Evolutionary conservation across 2,113 vertebrate genomes (phyloP).

Genomic region (Leptosomus discolor): DNA sequence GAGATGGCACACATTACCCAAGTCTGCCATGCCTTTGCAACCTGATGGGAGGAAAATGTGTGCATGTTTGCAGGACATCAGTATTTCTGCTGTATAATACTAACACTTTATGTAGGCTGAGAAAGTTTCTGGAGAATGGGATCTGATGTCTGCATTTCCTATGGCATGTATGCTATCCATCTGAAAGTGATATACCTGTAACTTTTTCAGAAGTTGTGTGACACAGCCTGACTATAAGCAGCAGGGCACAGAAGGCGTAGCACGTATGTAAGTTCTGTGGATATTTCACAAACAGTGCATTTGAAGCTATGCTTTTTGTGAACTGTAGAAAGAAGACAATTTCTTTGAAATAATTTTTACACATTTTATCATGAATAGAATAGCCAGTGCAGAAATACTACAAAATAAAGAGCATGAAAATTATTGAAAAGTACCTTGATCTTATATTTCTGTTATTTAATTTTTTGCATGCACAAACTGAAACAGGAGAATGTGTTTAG

Average conservation of each 20-base stretch:
- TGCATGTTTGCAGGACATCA: background rate
- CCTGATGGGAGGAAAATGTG: background rate
- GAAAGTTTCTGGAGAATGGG: background rate
- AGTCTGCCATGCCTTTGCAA: background rate
- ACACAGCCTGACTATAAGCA: background rate
- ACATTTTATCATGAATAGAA: background rate
- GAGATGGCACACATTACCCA: background rate
- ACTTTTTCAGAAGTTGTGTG: background rate
- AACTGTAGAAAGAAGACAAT: background rate
- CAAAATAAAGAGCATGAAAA: conserved; percentile 71
- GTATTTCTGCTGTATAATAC: background rate
- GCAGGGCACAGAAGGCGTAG: background rate
- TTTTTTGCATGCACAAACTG: background rate
- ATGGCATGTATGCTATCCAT: background rate
- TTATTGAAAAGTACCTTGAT: background rate
- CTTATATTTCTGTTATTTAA: background rate
- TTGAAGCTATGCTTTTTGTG: background rate
- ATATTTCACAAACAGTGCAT: background rate
- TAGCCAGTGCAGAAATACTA: background rate
- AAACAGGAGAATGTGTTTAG: background rate
- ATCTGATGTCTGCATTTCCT: background rate
- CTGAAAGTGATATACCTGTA: background rate
- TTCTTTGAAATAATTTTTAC: conserved; percentile 33
- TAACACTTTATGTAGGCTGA: background rate
- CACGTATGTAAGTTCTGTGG: background rate